These are phyloP conservation scores for Takifugu ocellatus DNA, from an alignment of 2,797 vertebrate genomes.

Conservation along the genomic window DNA sequence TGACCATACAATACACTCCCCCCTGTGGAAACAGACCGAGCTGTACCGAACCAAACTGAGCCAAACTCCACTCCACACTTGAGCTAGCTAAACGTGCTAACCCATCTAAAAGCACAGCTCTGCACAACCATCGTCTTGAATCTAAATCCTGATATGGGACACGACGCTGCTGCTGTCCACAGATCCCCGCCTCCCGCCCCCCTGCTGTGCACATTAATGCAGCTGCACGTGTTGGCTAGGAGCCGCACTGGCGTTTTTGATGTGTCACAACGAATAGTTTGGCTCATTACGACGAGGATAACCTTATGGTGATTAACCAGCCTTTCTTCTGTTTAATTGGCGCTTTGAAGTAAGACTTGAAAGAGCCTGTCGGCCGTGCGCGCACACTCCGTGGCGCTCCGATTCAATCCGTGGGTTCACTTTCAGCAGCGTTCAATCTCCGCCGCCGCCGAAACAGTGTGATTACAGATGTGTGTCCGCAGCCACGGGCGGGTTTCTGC, in stretches of 20 bases:
- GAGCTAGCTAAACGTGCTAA: too few relatives aligned
- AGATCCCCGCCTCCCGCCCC: constrained; percentile 17
- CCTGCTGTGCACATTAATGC: constrained; percentile 44
- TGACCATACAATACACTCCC: too few relatives aligned
- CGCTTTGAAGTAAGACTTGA: constrained; percentile 71
- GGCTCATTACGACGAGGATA: constrained; percentile 53
- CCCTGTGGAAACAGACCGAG: too few relatives aligned
- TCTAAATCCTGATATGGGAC: neutral
- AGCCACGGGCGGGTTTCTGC: constrained; percentile 52
- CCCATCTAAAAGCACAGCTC: too few relatives aligned
- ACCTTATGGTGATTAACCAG: constrained; percentile 61
- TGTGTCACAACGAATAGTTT: constrained; percentile 60
- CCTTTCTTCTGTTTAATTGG: constrained; percentile 64
- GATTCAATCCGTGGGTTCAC: constrained; percentile 48
- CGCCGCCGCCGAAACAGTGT: constrained; percentile 54
- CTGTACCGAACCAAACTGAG: too few relatives aligned
- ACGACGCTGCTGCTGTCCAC: constrained; percentile 16
- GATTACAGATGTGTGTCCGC: constrained; percentile 21
- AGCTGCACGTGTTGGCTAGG: constrained; percentile 40
- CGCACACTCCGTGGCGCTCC: constrained; percentile 18
- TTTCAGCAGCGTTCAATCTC: constrained; percentile 60
- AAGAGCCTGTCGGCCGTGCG: constrained; percentile 36
- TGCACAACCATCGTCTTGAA: neutral
- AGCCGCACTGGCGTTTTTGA: constrained; percentile 54
- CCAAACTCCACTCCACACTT: too few relatives aligned